Percentiles rank a stretch among this genome's conserved stretches.
phyloP scores from a whole-genome alignment of 1,140 invertebrate species.

The Drosophila rhopaloa region DNA sequence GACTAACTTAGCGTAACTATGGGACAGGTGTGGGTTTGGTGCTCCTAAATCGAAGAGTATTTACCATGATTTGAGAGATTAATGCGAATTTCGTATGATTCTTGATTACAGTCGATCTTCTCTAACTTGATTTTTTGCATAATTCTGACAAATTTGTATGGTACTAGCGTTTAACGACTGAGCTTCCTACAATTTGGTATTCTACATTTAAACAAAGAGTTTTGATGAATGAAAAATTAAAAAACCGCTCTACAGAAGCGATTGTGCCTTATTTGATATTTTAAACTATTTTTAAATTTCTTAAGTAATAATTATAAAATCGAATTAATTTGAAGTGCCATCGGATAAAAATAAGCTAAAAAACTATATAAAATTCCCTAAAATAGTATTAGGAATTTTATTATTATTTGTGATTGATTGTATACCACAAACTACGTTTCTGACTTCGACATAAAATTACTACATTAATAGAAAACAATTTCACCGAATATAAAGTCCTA shows the following conservation, averaged over 20 bases:
- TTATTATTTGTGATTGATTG: too few species aligned
- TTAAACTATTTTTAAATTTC: neutral
- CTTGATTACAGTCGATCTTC: slow-evolving; percentile 23
- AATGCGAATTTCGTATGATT: slow-evolving; percentile 27
- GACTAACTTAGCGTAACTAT: slow-evolving; percentile 57
- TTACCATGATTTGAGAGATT: slow-evolving; percentile 37
- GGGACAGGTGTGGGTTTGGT: slow-evolving; percentile 39
- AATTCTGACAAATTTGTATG: neutral
- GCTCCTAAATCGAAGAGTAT: slow-evolving; percentile 60
- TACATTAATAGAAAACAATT: slow-evolving; percentile 5
- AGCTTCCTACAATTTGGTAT: slow-evolving; percentile 1
- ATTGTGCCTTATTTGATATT: too few species aligned
- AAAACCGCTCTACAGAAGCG: too few species aligned
- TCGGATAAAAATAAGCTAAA: neutral
- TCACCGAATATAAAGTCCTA: slow-evolving; percentile 8
- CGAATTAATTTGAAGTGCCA: too few species aligned
- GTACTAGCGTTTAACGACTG: slow-evolving; percentile 17
- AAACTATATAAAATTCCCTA: neutral
- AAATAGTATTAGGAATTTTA: neutral
- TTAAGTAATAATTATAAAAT: neutral
- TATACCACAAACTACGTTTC: neutral
- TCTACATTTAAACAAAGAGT: too few species aligned
- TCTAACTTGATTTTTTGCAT: slow-evolving; percentile 19
- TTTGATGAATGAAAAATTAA: too few species aligned
- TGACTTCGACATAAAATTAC: neutral